Conservation (phyloP, 2,888 invertebrate species). For the Lamellibrachia columna region DNA sequence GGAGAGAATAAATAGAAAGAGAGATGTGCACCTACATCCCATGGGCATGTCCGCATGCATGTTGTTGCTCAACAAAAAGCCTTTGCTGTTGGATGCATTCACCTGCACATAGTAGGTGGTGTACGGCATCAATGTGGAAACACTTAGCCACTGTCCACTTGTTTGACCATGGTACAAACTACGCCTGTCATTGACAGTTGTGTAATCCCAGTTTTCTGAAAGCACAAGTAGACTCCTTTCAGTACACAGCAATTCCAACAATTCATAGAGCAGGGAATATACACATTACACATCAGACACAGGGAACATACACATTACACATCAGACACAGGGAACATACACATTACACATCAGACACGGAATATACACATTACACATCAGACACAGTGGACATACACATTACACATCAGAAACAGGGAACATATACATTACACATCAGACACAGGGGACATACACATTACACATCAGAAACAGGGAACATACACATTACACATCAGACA, state of each 20-base stretch:
- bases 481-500: too few relatives aligned
- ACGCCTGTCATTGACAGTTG: constrained; percentile 46
- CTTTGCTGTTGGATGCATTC: constrained; percentile 62
- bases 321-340: not conserved
- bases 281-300: too few relatives aligned
- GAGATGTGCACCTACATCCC: not conserved
- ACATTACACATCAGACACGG: too few relatives aligned
- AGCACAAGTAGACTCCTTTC: constrained; percentile 19
- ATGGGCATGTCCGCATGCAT: constrained; percentile 49
- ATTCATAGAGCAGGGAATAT: not conserved
- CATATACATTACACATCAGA: too few relatives aligned
- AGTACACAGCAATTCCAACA: not conserved
- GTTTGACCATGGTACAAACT: constrained; percentile 45
- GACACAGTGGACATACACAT: too few relatives aligned
- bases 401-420: not conserved
- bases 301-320: too few relatives aligned
- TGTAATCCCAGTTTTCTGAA: constrained; percentile 57
- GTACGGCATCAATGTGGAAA: constrained; percentile 56
- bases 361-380: too few relatives aligned
- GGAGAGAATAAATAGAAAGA: not conserved
- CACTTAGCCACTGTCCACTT: constrained; percentile 47
- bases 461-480: too few relatives aligned
- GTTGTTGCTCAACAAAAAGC: constrained; percentile 58
- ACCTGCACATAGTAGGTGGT: constrained; percentile 59
- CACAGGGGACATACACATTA: too few relatives aligned